Evolutionary conservation across 2,113 vertebrate genomes (phyloP), one percentile per base, ranked within the genome.

Genomic region (Xiphophorus couchianus): DNA sequence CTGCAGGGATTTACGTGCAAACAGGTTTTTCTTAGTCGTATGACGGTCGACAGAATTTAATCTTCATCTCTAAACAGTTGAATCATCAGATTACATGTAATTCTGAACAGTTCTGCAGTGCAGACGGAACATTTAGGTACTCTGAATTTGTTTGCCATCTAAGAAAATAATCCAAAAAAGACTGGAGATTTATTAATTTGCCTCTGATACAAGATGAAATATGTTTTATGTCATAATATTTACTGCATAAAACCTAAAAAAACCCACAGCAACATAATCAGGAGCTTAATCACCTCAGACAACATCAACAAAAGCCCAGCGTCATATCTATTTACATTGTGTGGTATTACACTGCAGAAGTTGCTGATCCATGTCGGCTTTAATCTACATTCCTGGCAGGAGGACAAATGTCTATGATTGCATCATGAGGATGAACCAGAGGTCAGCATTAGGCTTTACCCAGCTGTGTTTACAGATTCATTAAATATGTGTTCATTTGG

Each of bases 1-100:
- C 97, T 99, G 88, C 9, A 19, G 68, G 29, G 73, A 76, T 1
- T 0, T 35, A 76, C 66, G 42, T 1, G 33, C 60, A 74, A 39
- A 72, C 30, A 66, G 60, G 66, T 42, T 66, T 4, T 66, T 66
- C 31, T 72, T 25, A 78, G 69, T 31, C 69, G 42, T 44, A 60
- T 25, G 61, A 69, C 60, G 4, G 28, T 3, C 29, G 27, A 48
- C 22, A 37, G 1, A 64, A 64, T 22, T 65, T 65, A 22, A 25
- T 51, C 65, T 48, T 48, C 44, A 62, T 62, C 37, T 44, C 62
- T 51, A 69, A 73, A 64, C 31, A 39, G 48, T 31, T 65, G 39
- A 1, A 15, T 42, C 39, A 42, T 42, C 30, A 81, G 73, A 67
- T 68, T 67, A 68, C 54, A 81, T 76, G 35, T 48, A 17, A 37